A percentile compares a stretch with the other conserved stretches of the same genome.
These are phyloP conservation scores for Diplodus sargus DNA, from an alignment of 2,797 vertebrate species.

Conservation along the genomic window DNA sequence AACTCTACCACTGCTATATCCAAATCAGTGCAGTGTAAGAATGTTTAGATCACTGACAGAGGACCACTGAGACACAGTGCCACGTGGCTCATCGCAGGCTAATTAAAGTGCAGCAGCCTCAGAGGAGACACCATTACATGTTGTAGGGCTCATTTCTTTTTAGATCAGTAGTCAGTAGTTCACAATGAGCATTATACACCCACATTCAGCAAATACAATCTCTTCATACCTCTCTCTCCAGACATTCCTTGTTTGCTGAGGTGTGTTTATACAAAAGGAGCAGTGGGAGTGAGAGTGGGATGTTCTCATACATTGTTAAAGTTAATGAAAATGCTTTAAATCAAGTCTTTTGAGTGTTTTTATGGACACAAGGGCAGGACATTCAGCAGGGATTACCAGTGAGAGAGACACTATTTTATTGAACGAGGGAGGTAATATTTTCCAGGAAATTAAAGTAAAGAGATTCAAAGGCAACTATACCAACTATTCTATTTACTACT, in stretches of 20 bases:
- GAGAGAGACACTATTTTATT: neutral
- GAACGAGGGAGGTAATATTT: neutral
- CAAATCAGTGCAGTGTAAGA: neutral
- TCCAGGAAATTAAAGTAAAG: neutral
- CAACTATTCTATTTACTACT: neutral
- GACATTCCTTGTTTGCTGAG: neutral
- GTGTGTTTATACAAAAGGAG: neutral
- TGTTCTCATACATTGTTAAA: neutral
- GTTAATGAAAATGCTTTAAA: neutral
- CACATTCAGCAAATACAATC: neutral
- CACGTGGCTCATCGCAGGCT: conserved; percentile 53
- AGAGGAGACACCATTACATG: conserved; percentile 27
- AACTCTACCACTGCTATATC: neutral
- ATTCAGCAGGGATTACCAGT: neutral
- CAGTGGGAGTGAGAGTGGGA: neutral
- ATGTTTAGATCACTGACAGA: neutral
- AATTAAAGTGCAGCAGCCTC: conserved; percentile 54
- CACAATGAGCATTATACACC: conserved; percentile 5
- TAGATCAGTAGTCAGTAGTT: neutral
- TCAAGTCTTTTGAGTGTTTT: neutral
- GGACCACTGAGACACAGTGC: conserved; percentile 24
- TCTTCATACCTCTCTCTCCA: neutral
- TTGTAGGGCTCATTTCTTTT: conserved; percentile 10
- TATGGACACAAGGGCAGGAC: neutral
- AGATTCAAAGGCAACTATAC: neutral